phyloP scores from a whole-genome alignment of 92 coral and sea anemone species.

The Paragorgia papillata region DNA sequence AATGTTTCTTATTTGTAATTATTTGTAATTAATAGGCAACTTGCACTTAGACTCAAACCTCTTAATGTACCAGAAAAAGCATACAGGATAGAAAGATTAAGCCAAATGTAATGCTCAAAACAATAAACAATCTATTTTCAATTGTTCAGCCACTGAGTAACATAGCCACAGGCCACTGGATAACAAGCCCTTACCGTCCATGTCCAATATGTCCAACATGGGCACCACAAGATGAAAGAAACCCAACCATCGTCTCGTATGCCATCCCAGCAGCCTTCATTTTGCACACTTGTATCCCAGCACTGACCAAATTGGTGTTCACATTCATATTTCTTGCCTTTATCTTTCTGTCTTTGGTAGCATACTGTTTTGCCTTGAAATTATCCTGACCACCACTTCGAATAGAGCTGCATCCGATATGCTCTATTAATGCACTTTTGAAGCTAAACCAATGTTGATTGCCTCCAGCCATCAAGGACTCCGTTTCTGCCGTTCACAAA shows the following conservation, averaged over 20 bases:
- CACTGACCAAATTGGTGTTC: too few relatives aligned
- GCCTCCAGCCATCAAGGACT: constrained; percentile 29
- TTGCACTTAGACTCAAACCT: too few relatives aligned
- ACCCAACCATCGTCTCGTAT: constrained; percentile 27
- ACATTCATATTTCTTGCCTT: background rate
- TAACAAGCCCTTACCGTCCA: constrained; percentile 22
- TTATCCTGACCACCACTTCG: constrained; percentile 35
- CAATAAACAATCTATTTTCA: too few relatives aligned
- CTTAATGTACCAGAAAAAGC: too few relatives aligned
- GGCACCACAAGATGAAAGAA: constrained; percentile 19
- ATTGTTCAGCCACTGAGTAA: too few relatives aligned
- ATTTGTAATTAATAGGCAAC: too few relatives aligned
- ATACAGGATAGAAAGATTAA: too few relatives aligned
- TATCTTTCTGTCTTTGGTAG: background rate
- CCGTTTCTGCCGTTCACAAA: constrained; percentile 19
- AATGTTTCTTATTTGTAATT: too few relatives aligned
- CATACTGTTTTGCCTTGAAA: constrained; percentile 11
- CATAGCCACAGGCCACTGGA: too few relatives aligned
- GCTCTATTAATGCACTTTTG: constrained; percentile 31
- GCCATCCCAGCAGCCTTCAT: constrained; percentile 33
- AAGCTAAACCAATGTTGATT: constrained; percentile 43
- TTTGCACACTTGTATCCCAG: constrained; percentile 22
- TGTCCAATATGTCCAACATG: constrained; percentile 42
- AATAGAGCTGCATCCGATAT: constrained; percentile 27
- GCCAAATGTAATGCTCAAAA: too few relatives aligned